phyloP scores from a whole-genome alignment of 1,140 invertebrate species.

The Ectropis grisescens region DNA sequence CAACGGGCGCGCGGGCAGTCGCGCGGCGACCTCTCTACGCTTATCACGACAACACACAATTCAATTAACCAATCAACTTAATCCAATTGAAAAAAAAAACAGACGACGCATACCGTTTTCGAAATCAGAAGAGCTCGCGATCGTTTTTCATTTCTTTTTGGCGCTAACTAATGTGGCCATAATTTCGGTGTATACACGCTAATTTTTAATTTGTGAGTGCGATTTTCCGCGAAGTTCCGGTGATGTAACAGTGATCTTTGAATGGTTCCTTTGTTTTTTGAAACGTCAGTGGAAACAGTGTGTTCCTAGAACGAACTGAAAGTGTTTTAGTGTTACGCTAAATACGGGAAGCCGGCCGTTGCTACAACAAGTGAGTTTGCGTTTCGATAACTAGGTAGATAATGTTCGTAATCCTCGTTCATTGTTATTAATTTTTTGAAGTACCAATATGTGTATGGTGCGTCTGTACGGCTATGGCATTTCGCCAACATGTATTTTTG shows the following conservation, averaged over 20 bases:
- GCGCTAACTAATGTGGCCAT: too few relatives aligned
- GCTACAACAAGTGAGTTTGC: slow-evolving; percentile 16
- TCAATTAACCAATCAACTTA: slow-evolving; percentile 28
- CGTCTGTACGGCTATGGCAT: slow-evolving; percentile 9
- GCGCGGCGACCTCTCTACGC: slow-evolving; percentile 39
- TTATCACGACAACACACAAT: slow-evolving; percentile 47
- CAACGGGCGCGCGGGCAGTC: slow-evolving; percentile 31
- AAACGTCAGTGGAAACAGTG: slow-evolving; percentile 32
- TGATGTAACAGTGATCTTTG: slow-evolving; percentile 44
- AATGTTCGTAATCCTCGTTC: background rate
- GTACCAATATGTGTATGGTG: background rate
- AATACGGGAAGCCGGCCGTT: slow-evolving; percentile 13
- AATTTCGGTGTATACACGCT: slow-evolving; percentile 11
- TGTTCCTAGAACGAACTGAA: slow-evolving; percentile 32
- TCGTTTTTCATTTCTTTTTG: too few relatives aligned
- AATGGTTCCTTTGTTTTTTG: slow-evolving; percentile 33
- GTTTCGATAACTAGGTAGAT: slow-evolving; percentile 2
- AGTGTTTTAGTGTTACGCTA: slow-evolving; percentile 31
- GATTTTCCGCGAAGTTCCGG: slow-evolving; percentile 31
- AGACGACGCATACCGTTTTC: background rate
- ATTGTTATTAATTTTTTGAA: too few relatives aligned
- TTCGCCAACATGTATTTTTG: slow-evolving; percentile 51
- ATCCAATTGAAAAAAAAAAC: slow-evolving; percentile 18
- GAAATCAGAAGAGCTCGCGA: too few relatives aligned
- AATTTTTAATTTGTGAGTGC: too few relatives aligned